These are phyloP conservation scores for Colius striatus DNA, from an alignment of 2,113 vertebrate genomes.

Conservation along the genomic window DNA sequence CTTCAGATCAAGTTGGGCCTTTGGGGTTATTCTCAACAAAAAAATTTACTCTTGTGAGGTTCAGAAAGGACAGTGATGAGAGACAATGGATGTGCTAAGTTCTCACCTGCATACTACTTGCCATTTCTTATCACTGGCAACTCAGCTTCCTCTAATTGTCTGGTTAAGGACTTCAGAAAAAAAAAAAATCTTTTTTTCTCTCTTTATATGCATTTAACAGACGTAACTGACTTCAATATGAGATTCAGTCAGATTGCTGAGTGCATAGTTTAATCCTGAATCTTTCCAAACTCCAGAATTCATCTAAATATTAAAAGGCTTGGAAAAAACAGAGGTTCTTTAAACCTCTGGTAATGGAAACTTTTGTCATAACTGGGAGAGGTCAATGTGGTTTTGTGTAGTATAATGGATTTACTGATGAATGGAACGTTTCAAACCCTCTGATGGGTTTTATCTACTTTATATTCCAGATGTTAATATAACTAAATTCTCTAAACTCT, in stretches of 20 bases:
- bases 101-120: neutral
- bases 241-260: slow-evolving; percentile 3
- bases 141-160: neutral
- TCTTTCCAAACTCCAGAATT: slow-evolving; percentile 26
- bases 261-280: slow-evolving; percentile 16
- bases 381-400: slow-evolving; percentile 35
- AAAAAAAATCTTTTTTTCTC: neutral
- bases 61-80: neutral
- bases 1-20: neutral
- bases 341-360: slow-evolving; percentile 63
- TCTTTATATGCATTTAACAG: neutral
- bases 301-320: slow-evolving; percentile 52
- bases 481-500: slow-evolving; percentile 61
- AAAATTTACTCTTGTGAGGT: neutral
- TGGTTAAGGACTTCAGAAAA: neutral
- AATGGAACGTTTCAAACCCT: slow-evolving; percentile 42
- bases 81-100: neutral
- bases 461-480: slow-evolving; percentile 67
- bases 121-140: neutral
- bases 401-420: slow-evolving; percentile 57
- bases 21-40: neutral
- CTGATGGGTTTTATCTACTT: slow-evolving; percentile 59
- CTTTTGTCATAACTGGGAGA: slow-evolving; percentile 10
- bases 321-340: slow-evolving; percentile 30
- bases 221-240: neutral